Conservation (phyloP, 1,140 invertebrate genomes). For the Philotrypesis tridentata region DNA sequence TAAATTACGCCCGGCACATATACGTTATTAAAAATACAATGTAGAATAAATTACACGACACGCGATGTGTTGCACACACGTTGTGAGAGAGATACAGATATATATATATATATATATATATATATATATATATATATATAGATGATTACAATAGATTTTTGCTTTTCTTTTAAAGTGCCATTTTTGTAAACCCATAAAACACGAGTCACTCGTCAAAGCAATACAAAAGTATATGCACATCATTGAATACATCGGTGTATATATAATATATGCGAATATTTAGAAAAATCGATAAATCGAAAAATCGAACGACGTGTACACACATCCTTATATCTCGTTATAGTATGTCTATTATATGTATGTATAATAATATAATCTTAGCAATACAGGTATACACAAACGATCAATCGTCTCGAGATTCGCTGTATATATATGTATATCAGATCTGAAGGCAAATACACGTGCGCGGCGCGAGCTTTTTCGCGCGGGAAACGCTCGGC, state of each 20-base stretch:
- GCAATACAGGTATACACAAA: too few species aligned
- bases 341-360: too few species aligned
- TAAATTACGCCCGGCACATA: too few species aligned
- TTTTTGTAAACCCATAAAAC: background rate
- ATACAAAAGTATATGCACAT: background rate
- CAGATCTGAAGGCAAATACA: too few species aligned
- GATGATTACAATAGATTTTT: background rate
- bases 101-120: too few species aligned
- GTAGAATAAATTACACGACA: too few species aligned
- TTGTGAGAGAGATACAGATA: too few species aligned
- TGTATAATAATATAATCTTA: background rate
- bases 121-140: background rate
- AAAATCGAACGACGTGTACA: background rate
- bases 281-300: background rate
- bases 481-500: too few species aligned
- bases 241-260: background rate
- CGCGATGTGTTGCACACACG: too few species aligned
- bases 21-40: too few species aligned
- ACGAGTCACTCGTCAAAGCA: background rate
- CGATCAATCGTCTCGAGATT: background rate
- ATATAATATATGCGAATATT: background rate
- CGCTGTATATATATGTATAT: too few species aligned
- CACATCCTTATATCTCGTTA: background rate
- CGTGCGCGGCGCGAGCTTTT: too few species aligned
- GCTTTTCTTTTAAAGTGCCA: background rate